Base-by-base conservation (phyloP, 2,113 vertebrate species). In the Lophius piscatorius region DNA sequence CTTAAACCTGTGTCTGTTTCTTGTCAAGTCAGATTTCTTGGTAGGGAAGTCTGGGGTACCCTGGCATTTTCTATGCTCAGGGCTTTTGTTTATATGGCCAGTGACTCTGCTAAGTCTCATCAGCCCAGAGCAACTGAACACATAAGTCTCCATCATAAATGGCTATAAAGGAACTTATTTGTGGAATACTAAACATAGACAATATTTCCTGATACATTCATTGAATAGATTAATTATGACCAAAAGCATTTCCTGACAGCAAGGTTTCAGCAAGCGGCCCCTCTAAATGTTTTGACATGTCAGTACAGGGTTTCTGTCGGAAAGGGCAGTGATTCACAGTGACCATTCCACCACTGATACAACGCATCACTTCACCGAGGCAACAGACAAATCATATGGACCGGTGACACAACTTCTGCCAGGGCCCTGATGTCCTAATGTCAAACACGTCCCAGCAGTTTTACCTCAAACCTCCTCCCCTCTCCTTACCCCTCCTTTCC, bases 301-400 rank as follows among this genome's bases (percentile, higher is more conserved):
- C 58, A 75, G 87, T 78, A 66, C 74, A 40, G 70, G 49, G 57
- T 65, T 51, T 52, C 63, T 86, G 87, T 82, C 74, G 77, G 72
- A 87, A 85, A 85, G 86, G 85, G 83, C 85, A 87, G 64, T 87
- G 86, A 85, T 85, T 85, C 84, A 75, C 83, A 85, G 78, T 83
- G 84, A 87, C 85, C 87, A 86, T 82, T 86, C 78, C 79, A 66
- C 82, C 76, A 83, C 85, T 87, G 87, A 71, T 88, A 62, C 77
- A 80, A 70, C 58, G 75, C 50, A 78, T 88, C 84, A 84, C 81
- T 82, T 80, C 87, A 84, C 63, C 63, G 64, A 38, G 50, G 63
- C 80, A 71, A 76, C 62, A 68, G 70, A 63, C 80, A 81, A 86
- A 81, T 90, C 88, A 81, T 78, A 80, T 18, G 63, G 75, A 80